Percentiles rank a stretch among this genome's conserved stretches.
These are phyloP conservation scores for Sericinus montela DNA, from an alignment of 2,888 invertebrate species.

Conservation along the genomic window DNA sequence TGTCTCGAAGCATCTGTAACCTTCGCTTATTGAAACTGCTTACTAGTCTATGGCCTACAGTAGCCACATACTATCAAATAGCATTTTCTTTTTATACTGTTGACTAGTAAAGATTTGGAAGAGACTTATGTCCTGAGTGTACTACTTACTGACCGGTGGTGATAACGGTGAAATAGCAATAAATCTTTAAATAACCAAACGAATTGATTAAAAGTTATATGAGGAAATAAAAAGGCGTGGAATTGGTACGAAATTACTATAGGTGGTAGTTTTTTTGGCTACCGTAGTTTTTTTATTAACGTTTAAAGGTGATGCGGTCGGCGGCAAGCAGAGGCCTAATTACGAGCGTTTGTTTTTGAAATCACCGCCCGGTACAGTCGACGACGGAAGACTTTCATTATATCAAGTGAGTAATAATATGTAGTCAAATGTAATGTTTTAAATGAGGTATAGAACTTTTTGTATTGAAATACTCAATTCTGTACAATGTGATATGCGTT, in stretches of 20 bases:
- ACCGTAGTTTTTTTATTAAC: conserved; percentile 52
- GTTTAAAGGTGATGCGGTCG: conserved; percentile 36
- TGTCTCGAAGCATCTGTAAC: too few species aligned
- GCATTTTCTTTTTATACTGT: too few species aligned
- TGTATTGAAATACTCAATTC: too few species aligned
- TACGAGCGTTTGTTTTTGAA: conserved; percentile 73
- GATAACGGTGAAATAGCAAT: conserved; percentile 3
- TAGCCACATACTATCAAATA: too few species aligned
- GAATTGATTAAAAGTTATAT: conserved; percentile 20
- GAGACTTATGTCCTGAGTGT: too few species aligned
- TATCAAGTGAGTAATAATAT: conserved; percentile 3
- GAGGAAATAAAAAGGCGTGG: conserved; percentile 21
- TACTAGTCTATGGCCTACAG: too few species aligned
- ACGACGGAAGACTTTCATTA: conserved; percentile 30
- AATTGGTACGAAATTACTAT: conserved; percentile 18
- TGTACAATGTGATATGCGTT: too few species aligned
- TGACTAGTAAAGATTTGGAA: too few species aligned
- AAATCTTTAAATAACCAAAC: conserved; percentile 19
- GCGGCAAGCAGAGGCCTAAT: conserved; percentile 57
- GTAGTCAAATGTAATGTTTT: neutral
- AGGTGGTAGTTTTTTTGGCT: conserved; percentile 46
- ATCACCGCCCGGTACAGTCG: conserved; percentile 55
- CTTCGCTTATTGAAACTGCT: too few species aligned
- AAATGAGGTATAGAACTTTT: too few species aligned
- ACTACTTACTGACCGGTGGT: too few species aligned